Conservation (phyloP, 2,797 vertebrate species). For the Semotilus atromaculatus region DNA sequence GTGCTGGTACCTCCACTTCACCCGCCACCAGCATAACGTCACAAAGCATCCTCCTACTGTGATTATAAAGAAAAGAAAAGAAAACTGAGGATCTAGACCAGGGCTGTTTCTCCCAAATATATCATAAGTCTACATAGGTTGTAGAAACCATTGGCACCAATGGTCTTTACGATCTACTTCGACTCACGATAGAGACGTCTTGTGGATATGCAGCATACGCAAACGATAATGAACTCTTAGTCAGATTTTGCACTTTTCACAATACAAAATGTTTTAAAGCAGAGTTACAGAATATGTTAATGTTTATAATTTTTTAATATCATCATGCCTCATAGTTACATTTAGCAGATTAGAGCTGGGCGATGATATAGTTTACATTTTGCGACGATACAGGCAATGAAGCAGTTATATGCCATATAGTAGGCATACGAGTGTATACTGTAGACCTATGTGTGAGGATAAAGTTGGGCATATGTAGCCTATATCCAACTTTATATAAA, state of each 20-base stretch:
- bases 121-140: neutral
- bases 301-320: neutral
- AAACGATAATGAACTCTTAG: neutral
- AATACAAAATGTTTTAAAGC: neutral
- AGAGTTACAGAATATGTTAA: neutral
- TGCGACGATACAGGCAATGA: neutral
- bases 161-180: neutral
- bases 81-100: neutral
- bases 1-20: conserved; percentile 89
- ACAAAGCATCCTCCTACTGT: conserved; percentile 92
- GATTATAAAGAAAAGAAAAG: conserved; percentile 46
- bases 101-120: neutral
- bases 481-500: neutral
- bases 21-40: conserved; percentile 94
- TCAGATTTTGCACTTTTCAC: neutral
- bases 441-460: no score
- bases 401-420: neutral
- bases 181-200: neutral
- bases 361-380: neutral
- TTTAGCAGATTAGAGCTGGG: neutral
- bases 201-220: neutral
- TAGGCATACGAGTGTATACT: neutral
- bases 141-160: neutral
- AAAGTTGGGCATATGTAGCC: neutral
- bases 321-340: neutral